These are phyloP conservation scores for Chironomus riparius DNA, from an alignment of 2,888 invertebrate species.

Conservation along the genomic window DNA sequence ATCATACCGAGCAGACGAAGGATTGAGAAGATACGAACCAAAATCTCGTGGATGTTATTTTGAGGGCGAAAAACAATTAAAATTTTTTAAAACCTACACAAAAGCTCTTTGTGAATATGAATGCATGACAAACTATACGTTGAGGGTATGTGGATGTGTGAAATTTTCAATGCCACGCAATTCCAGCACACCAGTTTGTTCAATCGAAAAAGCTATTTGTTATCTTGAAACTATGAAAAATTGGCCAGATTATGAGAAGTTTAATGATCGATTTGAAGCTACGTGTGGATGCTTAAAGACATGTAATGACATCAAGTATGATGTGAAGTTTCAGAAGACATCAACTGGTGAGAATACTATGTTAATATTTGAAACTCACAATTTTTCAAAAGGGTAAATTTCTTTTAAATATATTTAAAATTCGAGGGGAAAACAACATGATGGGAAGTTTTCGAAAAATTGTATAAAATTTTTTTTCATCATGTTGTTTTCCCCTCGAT, in stretches of 20 bases:
- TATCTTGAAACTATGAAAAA: not conserved
- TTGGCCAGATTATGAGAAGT: not conserved
- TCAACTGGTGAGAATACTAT: too few species aligned
- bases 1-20: not conserved
- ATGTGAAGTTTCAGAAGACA: too few species aligned
- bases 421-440: too few species aligned
- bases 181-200: not conserved
- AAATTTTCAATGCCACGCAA: conserved; percentile 1
- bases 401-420: not conserved
- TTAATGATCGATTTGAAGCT: not conserved
- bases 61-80: not conserved
- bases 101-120: not conserved
- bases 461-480: too few species aligned
- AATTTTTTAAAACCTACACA: conserved; percentile 2
- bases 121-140: not conserved
- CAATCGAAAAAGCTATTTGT: not conserved
- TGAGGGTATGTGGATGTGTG: not conserved
- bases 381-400: too few species aligned
- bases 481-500: not conserved
- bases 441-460: too few species aligned
- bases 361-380: too few species aligned
- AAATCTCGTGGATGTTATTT: not conserved
- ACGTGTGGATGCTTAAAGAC: not conserved
- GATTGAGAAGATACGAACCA: not conserved
- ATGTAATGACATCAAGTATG: not conserved